A percentile compares a stretch with the other conserved stretches of the same genome.
Conservation (phyloP, 2,888 invertebrate species). For the Syrphus vitripennis region DNA sequence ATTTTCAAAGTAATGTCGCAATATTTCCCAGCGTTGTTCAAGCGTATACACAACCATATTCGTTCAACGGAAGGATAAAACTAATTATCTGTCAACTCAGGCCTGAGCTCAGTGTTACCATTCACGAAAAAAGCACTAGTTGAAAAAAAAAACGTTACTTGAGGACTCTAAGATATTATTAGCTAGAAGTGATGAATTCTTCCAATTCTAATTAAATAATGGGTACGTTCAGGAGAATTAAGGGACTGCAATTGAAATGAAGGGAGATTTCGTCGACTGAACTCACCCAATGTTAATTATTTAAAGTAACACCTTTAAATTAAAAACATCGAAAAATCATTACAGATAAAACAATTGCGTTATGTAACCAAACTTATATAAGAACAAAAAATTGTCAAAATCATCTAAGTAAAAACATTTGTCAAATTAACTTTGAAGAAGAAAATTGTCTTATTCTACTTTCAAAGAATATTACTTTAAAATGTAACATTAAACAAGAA, state of each 20-base stretch:
- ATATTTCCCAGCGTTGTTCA: no score
- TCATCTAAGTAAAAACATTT: not conserved
- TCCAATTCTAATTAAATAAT: slow-evolving; percentile 6
- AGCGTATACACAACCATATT: no score
- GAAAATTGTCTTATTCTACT: slow-evolving; percentile 2
- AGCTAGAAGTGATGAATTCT: not conserved
- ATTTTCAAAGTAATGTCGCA: no score
- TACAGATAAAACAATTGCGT: not conserved
- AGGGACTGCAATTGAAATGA: no score
- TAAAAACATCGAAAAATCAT: not conserved
- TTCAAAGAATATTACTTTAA: not conserved
- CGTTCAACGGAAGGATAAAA: no score
- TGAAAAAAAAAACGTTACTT: no score
- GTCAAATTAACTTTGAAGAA: not conserved
- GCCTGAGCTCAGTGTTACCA: no score
- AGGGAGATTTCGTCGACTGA: no score
- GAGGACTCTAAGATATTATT: not conserved
- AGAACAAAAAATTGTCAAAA: not conserved
- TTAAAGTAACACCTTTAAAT: not conserved
- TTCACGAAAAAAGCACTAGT: no score
- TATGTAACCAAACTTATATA: not conserved
- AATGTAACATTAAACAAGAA: not conserved
- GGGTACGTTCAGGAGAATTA: no score
- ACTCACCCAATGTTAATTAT: slow-evolving; percentile 6
- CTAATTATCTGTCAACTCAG: no score